Conservation (phyloP, 2,113 vertebrate genomes). For the Plestiodon gilberti region DNA sequence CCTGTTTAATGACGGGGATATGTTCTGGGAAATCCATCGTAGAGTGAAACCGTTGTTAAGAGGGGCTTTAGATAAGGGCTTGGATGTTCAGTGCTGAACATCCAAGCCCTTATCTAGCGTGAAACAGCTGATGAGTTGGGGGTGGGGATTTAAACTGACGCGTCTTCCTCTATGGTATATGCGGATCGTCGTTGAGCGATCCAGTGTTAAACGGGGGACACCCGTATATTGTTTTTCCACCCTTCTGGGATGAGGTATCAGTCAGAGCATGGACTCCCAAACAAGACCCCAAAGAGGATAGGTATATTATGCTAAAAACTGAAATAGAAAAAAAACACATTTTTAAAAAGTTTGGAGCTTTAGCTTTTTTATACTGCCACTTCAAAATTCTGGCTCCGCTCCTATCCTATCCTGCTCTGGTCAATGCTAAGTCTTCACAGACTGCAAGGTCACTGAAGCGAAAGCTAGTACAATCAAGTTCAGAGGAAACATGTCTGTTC, state of each 20-base stretch:
- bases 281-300: background rate
- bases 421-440: background rate
- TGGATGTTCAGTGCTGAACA: too few species aligned
- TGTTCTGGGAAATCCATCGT: too few species aligned
- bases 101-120: too few species aligned
- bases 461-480: background rate
- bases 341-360: background rate
- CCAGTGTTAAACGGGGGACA: too few species aligned
- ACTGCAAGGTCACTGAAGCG: background rate
- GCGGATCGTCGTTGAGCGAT: too few species aligned
- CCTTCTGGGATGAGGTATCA: background rate
- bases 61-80: too few species aligned
- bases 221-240: background rate
- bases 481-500: background rate
- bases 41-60: too few species aligned
- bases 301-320: background rate
- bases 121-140: too few species aligned
- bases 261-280: background rate
- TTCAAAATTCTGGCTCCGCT: background rate
- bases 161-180: too few species aligned
- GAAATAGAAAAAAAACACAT: background rate
- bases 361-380: background rate
- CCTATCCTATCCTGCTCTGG: too few species aligned
- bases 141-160: too few species aligned
- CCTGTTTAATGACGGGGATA: too few species aligned